Conservation (phyloP, 2,888 invertebrate genomes). For the Drosophila kanekoi region DNA sequence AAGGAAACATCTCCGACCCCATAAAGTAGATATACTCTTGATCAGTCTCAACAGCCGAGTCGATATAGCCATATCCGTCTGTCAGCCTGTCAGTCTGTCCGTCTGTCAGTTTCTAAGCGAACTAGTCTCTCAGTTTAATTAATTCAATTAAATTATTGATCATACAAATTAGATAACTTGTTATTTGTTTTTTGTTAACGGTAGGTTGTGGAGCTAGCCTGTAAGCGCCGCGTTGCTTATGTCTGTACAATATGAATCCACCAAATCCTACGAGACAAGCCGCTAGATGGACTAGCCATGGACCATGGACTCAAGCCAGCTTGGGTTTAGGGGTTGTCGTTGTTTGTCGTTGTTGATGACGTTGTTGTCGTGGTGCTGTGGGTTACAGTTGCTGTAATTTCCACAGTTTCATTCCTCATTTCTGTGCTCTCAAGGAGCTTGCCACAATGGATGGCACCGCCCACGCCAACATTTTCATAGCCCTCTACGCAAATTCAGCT, state of each 20-base stretch:
- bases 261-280: conserved; percentile 5
- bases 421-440: too few species aligned
- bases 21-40: too few species aligned
- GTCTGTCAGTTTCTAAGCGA: too few species aligned
- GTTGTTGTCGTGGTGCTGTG: not conserved
- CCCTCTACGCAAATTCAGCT: not conserved
- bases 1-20: too few species aligned
- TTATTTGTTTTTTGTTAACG: not conserved
- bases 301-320: conserved; percentile 16
- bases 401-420: too few species aligned
- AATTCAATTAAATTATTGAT: not conserved
- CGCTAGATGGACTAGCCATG: conserved; percentile 17
- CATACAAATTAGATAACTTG: not conserved
- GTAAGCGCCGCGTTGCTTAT: conserved; percentile 8
- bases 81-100: too few species aligned
- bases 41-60: too few species aligned
- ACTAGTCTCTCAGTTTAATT: too few species aligned
- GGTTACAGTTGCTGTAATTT: not conserved
- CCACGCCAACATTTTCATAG: not conserved
- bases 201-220: not conserved
- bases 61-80: too few species aligned
- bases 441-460: not conserved
- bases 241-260: conserved; percentile 3
- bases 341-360: too few species aligned
- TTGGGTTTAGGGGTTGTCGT: not conserved